Conservation (phyloP, 2,797 vertebrate species). For the Semotilus atromaculatus region DNA sequence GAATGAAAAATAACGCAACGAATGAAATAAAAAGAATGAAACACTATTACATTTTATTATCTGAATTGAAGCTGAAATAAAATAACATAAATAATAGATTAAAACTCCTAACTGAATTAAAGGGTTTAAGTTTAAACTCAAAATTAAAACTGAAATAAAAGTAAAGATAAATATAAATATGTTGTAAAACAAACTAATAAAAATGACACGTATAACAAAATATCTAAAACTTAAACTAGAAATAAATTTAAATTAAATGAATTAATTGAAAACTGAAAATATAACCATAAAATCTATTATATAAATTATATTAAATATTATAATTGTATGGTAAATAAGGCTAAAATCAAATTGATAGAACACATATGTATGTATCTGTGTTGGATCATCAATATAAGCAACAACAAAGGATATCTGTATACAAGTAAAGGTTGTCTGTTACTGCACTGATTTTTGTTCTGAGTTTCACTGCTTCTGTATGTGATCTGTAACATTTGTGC, state of each 20-base stretch:
- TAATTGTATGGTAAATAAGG: neutral
- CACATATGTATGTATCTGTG: slow-evolving; percentile 20
- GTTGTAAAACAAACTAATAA: neutral
- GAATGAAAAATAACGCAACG: neutral
- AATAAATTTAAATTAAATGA: neutral
- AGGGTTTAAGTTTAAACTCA: neutral
- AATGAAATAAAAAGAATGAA: no score
- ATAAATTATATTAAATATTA: no score
- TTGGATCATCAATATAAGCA: neutral
- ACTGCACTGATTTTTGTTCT: slow-evolving; percentile 42
- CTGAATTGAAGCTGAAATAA: neutral
- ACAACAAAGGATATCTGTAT: slow-evolving; percentile 3
- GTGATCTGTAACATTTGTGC: slow-evolving; percentile 34
- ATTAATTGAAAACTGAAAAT: neutral
- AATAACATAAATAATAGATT: neutral
- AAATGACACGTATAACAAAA: neutral
- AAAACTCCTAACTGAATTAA: no score
- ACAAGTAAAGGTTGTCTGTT: slow-evolving; percentile 27
- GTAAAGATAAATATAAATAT: no score
- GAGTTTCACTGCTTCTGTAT: neutral
- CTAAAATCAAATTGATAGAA: neutral
- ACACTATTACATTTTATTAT: neutral
- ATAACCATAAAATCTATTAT: neutral
- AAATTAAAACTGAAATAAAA: neutral
- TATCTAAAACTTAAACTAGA: neutral